Percentiles rank a stretch among this genome's conserved stretches.
These are phyloP conservation scores for Necrosyrtes monachus DNA, from an alignment of 2,797 vertebrate species.

Conservation along the genomic window DNA sequence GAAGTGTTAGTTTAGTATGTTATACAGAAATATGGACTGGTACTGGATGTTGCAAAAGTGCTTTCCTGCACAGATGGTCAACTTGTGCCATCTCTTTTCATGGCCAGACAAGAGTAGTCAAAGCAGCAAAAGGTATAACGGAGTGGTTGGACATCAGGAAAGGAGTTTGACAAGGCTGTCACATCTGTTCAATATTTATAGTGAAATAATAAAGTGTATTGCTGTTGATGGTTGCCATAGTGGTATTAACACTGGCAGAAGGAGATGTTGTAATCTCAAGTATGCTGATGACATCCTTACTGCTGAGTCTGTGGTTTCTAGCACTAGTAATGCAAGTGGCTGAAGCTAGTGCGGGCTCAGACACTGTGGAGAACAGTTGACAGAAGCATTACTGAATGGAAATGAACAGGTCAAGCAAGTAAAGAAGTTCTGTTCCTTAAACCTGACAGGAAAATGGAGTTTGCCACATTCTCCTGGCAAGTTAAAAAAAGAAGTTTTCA, in stretches of 20 bases:
- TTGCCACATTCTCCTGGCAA: background rate
- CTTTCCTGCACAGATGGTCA: constrained; percentile 39
- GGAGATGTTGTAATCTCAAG: constrained; percentile 77
- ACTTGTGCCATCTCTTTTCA: constrained; percentile 1
- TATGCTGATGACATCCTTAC: constrained; percentile 66
- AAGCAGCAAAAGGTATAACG: constrained; percentile 73
- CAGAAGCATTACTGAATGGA: constrained; percentile 42
- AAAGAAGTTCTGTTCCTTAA: constrained; percentile 1
- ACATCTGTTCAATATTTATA: constrained; percentile 79
- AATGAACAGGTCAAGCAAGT: constrained; percentile 21
- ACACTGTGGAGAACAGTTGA: constrained; percentile 57
- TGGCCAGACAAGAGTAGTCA: constrained; percentile 68
- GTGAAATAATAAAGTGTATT: constrained; percentile 75
- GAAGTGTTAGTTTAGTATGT: background rate
- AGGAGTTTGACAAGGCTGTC: constrained; percentile 81
- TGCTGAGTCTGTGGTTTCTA: constrained; percentile 76
- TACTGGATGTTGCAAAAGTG: background rate
- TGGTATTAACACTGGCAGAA: constrained; percentile 80
- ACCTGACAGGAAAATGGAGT: background rate
- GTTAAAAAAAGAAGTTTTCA: background rate
- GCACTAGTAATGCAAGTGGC: constrained; percentile 25
- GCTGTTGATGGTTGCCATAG: constrained; percentile 79
- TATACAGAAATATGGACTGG: background rate
- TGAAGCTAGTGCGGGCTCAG: constrained; percentile 40
- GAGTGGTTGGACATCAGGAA: constrained; percentile 74